Conservation (phyloP, 2,888 invertebrate species). For the Drosophila meridionalis region DNA sequence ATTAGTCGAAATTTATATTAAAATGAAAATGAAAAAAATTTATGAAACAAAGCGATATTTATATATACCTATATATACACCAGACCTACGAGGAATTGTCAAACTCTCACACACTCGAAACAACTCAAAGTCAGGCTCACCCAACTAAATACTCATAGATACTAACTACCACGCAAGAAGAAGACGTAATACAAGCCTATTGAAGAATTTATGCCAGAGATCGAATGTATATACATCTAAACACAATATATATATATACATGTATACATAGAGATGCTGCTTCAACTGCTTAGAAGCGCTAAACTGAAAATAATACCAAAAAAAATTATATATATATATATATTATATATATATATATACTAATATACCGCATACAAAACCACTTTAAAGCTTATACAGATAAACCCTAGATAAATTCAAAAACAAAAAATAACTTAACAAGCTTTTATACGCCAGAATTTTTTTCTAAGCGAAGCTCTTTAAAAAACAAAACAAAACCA, state of each 20-base stretch:
- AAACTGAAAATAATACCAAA: constrained; percentile 41
- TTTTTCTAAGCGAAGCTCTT: constrained; percentile 67
- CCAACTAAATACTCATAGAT: constrained; percentile 34
- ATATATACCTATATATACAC: constrained; percentile 52
- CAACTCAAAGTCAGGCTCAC: constrained; percentile 20
- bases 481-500: constrained; percentile 33
- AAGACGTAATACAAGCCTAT: constrained; percentile 23
- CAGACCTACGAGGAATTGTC: constrained; percentile 62
- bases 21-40: constrained; percentile 2
- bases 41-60: constrained; percentile 44
- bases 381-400: constrained; percentile 31
- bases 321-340: not conserved
- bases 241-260: constrained; percentile 37
- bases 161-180: constrained; percentile 23
- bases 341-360: not conserved
- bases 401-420: constrained; percentile 16
- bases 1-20: constrained; percentile 72
- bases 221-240: constrained; percentile 55
- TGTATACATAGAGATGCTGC: constrained; percentile 36
- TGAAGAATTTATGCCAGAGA: constrained; percentile 57
- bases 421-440: constrained; percentile 46
- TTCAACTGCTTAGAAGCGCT: constrained; percentile 55
- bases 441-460: constrained; percentile 77
- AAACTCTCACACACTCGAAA: constrained; percentile 37
- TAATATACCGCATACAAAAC: constrained; percentile 35